A percentile compares a stretch with the other conserved stretches of the same genome.
Evolutionary conservation across 2,888 invertebrate species (phyloP).

Genomic region (Leuctra nigra): DNA sequence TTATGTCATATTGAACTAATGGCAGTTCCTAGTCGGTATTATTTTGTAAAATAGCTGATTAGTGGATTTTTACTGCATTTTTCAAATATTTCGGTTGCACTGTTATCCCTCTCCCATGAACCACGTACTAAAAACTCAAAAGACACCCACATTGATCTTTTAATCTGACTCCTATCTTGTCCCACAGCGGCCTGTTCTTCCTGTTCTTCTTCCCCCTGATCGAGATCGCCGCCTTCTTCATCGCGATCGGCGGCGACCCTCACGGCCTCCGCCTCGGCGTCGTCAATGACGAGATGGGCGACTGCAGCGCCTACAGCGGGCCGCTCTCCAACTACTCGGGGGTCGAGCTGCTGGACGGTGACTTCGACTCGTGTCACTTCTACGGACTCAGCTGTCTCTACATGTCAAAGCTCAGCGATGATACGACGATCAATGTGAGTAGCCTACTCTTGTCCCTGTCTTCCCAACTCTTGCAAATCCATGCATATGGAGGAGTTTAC

Average conservation of each 20-base stretch:
- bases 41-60: too few relatives aligned
- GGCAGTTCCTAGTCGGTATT: too few relatives aligned
- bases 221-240: conserved; percentile 71
- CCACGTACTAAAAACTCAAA: too few relatives aligned
- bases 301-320: conserved; percentile 21
- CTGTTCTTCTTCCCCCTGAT: conserved; percentile 75
- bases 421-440: conserved; percentile 20
- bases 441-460: too few relatives aligned
- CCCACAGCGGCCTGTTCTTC: conserved; percentile 70
- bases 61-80: too few relatives aligned
- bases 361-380: conserved; percentile 4
- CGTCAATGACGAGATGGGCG: conserved; percentile 66
- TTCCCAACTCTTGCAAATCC: too few relatives aligned
- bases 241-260: conserved; percentile 73
- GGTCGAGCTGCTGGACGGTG: neutral
- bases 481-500: too few relatives aligned
- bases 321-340: neutral
- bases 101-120: too few relatives aligned
- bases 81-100: too few relatives aligned
- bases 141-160: too few relatives aligned
- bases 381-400: conserved; percentile 22
- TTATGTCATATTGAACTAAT: too few relatives aligned
- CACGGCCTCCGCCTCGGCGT: conserved; percentile 64
- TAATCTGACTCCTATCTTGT: too few relatives aligned
- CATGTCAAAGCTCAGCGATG: conserved; percentile 10